Evolutionary conservation across 2,888 invertebrate genomes (phyloP).

Genomic region (Seira ritae): DNA sequence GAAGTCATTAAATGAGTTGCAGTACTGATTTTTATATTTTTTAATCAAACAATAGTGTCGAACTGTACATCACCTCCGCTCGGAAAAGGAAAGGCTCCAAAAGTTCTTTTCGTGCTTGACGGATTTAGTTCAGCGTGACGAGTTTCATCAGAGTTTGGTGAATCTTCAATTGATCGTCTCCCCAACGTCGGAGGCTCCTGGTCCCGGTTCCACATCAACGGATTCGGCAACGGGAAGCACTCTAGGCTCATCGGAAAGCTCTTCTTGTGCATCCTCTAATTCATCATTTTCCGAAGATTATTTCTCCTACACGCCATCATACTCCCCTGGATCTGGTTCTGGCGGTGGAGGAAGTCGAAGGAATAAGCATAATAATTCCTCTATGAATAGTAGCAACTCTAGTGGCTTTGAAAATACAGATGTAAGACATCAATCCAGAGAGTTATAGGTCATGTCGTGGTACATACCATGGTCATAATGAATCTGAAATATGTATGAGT

Average conservation of each 20-base stretch:
- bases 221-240: constrained; percentile 38
- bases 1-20: no score
- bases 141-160: constrained; percentile 80
- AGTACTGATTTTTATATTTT: background rate
- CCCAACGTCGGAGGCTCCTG: constrained; percentile 60
- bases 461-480: no score
- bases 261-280: constrained; percentile 41
- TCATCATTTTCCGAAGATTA: constrained; percentile 56
- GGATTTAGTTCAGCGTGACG: constrained; percentile 80
- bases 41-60: constrained; percentile 66
- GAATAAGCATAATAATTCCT: constrained; percentile 19
- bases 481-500: no score
- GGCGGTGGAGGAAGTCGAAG: constrained; percentile 29
- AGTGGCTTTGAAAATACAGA: constrained; percentile 38
- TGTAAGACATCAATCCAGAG: no score
- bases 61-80: constrained; percentile 69
- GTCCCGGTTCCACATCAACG: constrained; percentile 19
- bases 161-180: constrained; percentile 79
- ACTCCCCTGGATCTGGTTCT: constrained; percentile 32
- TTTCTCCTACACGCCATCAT: constrained; percentile 36
- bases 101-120: constrained; percentile 79
- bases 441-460: no score
- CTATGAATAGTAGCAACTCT: constrained; percentile 13
- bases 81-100: constrained; percentile 77
- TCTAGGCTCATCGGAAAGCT: constrained; percentile 20